Percentiles rank a stretch among this genome's conserved stretches.
Conservation (phyloP, 2,797 vertebrate genomes). For the Linurgus olivaceus region DNA sequence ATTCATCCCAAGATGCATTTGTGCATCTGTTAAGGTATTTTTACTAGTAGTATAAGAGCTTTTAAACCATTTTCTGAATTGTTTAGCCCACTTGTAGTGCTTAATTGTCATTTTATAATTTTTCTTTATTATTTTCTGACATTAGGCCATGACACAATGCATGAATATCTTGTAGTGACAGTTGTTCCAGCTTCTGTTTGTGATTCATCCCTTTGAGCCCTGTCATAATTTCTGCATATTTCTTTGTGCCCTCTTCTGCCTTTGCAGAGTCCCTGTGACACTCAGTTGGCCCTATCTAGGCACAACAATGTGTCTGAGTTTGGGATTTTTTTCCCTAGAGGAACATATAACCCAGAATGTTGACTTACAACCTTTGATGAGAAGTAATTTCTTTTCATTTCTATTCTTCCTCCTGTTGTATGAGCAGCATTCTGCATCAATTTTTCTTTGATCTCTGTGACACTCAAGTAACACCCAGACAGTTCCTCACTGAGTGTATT, state of each 20-base stretch:
- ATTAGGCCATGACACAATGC: not conserved
- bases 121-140: slow-evolving; percentile 9
- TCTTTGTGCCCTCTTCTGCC: not conserved
- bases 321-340: not conserved
- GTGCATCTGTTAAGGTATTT: slow-evolving; percentile 47
- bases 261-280: not conserved
- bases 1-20: slow-evolving; percentile 41
- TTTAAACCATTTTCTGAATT: not conserved
- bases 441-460: slow-evolving; percentile 9
- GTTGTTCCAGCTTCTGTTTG: not conserved
- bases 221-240: not conserved
- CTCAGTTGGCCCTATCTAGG: not conserved
- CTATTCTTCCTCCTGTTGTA: not conserved
- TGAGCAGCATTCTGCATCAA: not conserved
- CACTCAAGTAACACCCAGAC: not conserved
- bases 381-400: not conserved
- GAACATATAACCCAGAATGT: not conserved
- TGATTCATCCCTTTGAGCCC: slow-evolving; percentile 17
- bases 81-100: slow-evolving; percentile 1
- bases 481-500: not conserved
- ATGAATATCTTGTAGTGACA: not conserved
- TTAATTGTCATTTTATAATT: slow-evolving; percentile 56
- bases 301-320: not conserved
- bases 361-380: not conserved
- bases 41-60: not conserved